A percentile compares a stretch with the other conserved stretches of the same genome.
phyloP scores from a whole-genome alignment of 2,113 vertebrate species.

The Scartelaos histophorus region DNA sequence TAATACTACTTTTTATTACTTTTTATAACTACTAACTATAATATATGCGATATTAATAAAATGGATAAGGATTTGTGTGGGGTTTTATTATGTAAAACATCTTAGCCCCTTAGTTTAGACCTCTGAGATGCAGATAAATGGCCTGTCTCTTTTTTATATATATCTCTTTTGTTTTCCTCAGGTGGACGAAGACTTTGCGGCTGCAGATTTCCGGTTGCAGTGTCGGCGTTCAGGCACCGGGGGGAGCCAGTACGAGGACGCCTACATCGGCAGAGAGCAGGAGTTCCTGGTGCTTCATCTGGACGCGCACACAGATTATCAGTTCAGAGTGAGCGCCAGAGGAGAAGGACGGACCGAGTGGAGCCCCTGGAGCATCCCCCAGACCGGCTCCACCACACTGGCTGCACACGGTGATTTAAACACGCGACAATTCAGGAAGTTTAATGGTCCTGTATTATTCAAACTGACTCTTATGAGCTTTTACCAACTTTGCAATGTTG shows the following conservation, averaged over 20 bases:
- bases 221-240: slow-evolving; percentile 77
- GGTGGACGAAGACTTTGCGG: slow-evolving; percentile 92
- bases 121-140: too few relatives aligned
- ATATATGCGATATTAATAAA: too few relatives aligned
- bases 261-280: slow-evolving; percentile 85
- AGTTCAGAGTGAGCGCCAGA: slow-evolving; percentile 93
- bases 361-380: slow-evolving; percentile 95
- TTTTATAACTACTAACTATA: too few relatives aligned
- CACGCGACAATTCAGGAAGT: too few relatives aligned
- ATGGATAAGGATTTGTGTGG: too few relatives aligned
- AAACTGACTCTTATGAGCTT: too few relatives aligned
- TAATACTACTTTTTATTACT: too few relatives aligned
- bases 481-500: too few relatives aligned
- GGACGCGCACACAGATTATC: slow-evolving; percentile 86
- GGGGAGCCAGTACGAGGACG: slow-evolving; percentile 87
- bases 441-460: too few relatives aligned
- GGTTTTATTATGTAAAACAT: too few relatives aligned
- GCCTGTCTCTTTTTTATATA: too few relatives aligned
- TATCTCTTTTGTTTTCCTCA: slow-evolving; percentile 39
- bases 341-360: slow-evolving; percentile 93
- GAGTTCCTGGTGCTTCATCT: slow-evolving; percentile 92
- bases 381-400: slow-evolving; percentile 84
- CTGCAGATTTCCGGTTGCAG: slow-evolving; percentile 92
- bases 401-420: slow-evolving; percentile 84
- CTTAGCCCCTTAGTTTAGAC: too few relatives aligned